Percentiles rank a stretch among this genome's conserved stretches.
Evolutionary conservation across 2,797 vertebrate species (phyloP).

Genomic region (Oophaga sylvatica): DNA sequence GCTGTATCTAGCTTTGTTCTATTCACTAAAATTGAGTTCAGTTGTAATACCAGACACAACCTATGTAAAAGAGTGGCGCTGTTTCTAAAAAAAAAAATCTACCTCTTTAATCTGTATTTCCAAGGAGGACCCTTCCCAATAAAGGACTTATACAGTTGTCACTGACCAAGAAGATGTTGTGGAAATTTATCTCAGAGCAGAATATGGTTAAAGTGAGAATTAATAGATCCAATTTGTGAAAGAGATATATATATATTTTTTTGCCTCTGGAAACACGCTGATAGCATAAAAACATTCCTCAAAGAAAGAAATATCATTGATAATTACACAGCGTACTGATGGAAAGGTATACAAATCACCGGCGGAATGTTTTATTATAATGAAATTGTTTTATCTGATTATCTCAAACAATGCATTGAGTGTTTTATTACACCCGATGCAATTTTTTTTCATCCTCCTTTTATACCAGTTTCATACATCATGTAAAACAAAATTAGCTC

Average conservation of each 20-base stretch:
- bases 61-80: not conserved
- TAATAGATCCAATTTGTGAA: slow-evolving; percentile 16
- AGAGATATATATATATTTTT: not conserved
- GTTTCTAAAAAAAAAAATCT: not conserved
- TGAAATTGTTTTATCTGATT: slow-evolving; percentile 67
- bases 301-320: slow-evolving; percentile 63
- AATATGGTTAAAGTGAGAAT: slow-evolving; percentile 13
- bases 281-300: slow-evolving; percentile 41
- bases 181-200: not conserved
- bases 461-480: slow-evolving; percentile 19
- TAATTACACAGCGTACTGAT: slow-evolving; percentile 70
- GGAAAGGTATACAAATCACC: slow-evolving; percentile 64
- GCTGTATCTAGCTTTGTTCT: no score
- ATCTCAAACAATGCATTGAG: slow-evolving; percentile 63
- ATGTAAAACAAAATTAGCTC: not conserved
- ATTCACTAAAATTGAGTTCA: not conserved
- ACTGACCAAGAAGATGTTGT: not conserved
- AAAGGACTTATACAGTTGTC: not conserved
- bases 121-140: not conserved
- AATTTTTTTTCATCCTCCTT: slow-evolving; percentile 35
- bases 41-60: not conserved
- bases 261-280: slow-evolving; percentile 9
- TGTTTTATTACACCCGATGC: slow-evolving; percentile 66
- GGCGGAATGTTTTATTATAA: slow-evolving; percentile 66
- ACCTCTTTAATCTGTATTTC: not conserved